phyloP scores from a whole-genome alignment of 2,113 vertebrate genomes.

The Oryzias curvinotus region DNA sequence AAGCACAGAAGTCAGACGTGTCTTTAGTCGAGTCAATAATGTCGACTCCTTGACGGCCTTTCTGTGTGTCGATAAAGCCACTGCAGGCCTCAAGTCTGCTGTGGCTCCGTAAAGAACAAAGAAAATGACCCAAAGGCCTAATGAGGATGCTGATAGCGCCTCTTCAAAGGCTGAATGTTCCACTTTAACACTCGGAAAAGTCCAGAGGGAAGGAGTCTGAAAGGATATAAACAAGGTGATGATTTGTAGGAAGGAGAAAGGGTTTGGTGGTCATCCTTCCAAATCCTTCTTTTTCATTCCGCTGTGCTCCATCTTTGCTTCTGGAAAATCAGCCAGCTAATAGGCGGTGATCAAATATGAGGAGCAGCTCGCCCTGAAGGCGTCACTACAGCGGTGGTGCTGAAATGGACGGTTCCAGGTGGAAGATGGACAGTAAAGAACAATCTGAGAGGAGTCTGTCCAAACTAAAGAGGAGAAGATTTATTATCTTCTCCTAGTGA shows the following conservation, averaged over 20 bases:
- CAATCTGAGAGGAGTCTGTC: conserved; percentile 29
- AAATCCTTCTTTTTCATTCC: conserved; percentile 31
- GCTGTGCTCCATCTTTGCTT: conserved; percentile 54
- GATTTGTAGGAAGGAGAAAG: conserved; percentile 47
- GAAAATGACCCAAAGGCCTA: conserved; percentile 34
- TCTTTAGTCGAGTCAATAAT: conserved; percentile 63
- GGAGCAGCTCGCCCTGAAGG: conserved; percentile 35
- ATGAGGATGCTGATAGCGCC: conserved; percentile 19
- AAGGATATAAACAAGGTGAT: conserved; percentile 47
- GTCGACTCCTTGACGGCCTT: conserved; percentile 56
- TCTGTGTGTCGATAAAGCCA: conserved; percentile 52
- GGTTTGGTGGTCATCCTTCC: conserved; percentile 42
- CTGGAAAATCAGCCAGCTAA: conserved; percentile 56
- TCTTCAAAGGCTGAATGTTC: conserved; percentile 22
- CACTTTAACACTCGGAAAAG: conserved; percentile 25
- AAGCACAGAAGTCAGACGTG: conserved; percentile 57
- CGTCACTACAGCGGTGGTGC: conserved; percentile 50
- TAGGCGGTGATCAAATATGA: conserved; percentile 41
- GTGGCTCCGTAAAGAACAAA: conserved; percentile 38
- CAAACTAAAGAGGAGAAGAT: conserved; percentile 8
- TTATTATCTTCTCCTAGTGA: conserved; percentile 47
- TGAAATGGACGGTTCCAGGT: conserved; percentile 67
- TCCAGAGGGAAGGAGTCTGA: conserved; percentile 20
- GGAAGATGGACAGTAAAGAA: conserved; percentile 21
- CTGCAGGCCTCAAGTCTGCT: conserved; percentile 48